Evolutionary conservation across 2,113 vertebrate genomes (phyloP).

Genomic region (Alethe diademata): DNA sequence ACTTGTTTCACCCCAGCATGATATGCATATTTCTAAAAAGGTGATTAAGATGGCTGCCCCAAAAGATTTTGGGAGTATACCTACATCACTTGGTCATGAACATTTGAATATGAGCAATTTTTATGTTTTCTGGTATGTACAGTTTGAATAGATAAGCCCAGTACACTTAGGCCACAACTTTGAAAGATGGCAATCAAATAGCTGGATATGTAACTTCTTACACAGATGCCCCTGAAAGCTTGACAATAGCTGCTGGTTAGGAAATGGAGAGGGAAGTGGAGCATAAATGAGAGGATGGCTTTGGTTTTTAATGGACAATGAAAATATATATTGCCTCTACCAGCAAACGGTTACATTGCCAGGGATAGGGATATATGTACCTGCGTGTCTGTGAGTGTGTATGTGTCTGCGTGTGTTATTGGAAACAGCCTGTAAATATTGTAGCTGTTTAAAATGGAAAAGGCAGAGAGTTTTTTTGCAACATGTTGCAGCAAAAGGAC

Average conservation of each 20-base stretch:
- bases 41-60: constrained; percentile 67
- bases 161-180: not conserved
- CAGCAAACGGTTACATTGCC: constrained; percentile 73
- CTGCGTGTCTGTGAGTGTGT: constrained; percentile 64
- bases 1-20: constrained; percentile 10
- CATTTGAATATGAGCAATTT: not conserved
- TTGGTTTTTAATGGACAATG: constrained; percentile 52
- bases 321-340: constrained; percentile 66
- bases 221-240: not conserved
- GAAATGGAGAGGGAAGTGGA: not conserved
- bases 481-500: constrained; percentile 74
- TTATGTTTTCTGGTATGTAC: constrained; percentile 31
- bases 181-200: not conserved
- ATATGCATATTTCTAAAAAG: not conserved
- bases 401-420: constrained; percentile 69
- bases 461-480: constrained; percentile 69
- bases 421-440: constrained; percentile 79
- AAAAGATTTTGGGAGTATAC: constrained; percentile 32
- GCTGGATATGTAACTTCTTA: not conserved
- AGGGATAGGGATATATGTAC: constrained; percentile 66
- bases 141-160: constrained; percentile 21
- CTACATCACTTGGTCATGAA: not conserved
- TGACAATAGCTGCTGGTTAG: constrained; percentile 39
- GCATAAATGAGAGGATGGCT: not conserved
- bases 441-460: constrained; percentile 78